Percentiles rank a stretch among this genome's conserved stretches.
Evolutionary conservation across 2,113 vertebrate genomes (phyloP).

Genomic region (Abramis brama): DNA sequence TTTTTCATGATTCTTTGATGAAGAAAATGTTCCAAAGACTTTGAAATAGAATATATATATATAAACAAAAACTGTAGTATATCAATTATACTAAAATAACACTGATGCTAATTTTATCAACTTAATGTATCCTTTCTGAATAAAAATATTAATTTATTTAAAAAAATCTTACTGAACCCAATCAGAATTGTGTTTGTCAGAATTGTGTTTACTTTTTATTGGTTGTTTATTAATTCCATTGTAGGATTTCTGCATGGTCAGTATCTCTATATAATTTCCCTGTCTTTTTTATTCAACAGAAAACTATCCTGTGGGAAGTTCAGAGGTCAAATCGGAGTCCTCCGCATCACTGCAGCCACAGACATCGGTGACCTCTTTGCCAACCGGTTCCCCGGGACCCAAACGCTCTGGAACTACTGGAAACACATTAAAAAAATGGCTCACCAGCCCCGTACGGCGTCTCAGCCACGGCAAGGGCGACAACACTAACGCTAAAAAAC

Average conservation of each 20-base stretch:
- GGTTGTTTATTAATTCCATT: not conserved
- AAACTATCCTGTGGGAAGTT: slow-evolving; percentile 75
- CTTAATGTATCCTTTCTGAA: not conserved
- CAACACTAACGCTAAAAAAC: slow-evolving; percentile 87
- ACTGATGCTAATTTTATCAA: not conserved
- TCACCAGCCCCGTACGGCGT: slow-evolving; percentile 92
- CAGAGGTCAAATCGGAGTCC: slow-evolving; percentile 84
- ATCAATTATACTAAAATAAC: not conserved
- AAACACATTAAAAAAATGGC: slow-evolving; percentile 97
- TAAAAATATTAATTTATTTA: not conserved
- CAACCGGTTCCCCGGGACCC: slow-evolving; percentile 85
- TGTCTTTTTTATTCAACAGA: slow-evolving; percentile 71
- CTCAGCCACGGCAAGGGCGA: slow-evolving; percentile 95
- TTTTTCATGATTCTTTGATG: not conserved
- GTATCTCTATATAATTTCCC: slow-evolving; percentile 1
- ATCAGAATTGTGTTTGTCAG: not conserved
- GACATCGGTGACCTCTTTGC: slow-evolving; percentile 80
- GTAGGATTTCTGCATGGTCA: not conserved
- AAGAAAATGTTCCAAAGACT: not conserved
- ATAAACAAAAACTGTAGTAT: not conserved
- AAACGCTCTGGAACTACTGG: slow-evolving; percentile 87
- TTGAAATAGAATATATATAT: not conserved
- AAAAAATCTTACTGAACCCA: not conserved
- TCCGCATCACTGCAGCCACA: slow-evolving; percentile 85
- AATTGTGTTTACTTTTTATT: not conserved